phyloP scores from a whole-genome alignment of 2,888 invertebrate species.

The Leptodirus hochenwartii region DNA sequence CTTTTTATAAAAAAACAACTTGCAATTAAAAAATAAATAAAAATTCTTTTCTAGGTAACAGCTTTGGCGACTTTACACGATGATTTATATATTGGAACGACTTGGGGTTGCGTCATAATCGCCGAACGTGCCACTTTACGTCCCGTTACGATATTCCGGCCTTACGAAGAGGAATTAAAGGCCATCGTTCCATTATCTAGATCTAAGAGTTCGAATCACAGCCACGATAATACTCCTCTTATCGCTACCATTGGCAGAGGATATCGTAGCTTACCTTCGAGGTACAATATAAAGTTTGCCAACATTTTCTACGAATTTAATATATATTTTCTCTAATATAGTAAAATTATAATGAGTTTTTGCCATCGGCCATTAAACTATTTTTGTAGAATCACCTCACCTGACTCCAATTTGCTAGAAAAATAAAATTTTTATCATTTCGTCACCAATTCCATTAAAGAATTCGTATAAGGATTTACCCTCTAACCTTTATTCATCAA shows the following conservation, averaged over 20 bases:
- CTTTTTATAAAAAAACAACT: no score
- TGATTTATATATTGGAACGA: conserved; percentile 79
- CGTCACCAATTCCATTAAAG: no score
- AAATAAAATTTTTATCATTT: no score
- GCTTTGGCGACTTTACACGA: conserved; percentile 46
- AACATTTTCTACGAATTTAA: no score
- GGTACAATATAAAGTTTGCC: conserved; percentile 37
- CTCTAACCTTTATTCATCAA: no score
- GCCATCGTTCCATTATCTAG: conserved; percentile 39
- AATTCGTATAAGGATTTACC: no score
- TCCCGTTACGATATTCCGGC: conserved; percentile 83
- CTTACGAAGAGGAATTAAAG: conserved; percentile 65
- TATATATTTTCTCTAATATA: no score
- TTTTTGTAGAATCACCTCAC: no score
- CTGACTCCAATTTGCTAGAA: no score
- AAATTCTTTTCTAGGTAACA: conserved; percentile 36
- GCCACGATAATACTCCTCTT: conserved; percentile 30
- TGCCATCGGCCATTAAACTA: no score
- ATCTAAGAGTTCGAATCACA: conserved; percentile 23
- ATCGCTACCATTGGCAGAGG: conserved; percentile 70
- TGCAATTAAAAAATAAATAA: conserved; percentile 2
- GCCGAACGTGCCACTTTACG: conserved; percentile 63
- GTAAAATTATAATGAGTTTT: no score
- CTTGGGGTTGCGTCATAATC: conserved; percentile 86
- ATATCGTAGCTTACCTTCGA: conserved; percentile 56